phyloP scores from a whole-genome alignment of 2,797 vertebrate species.

The Bradypodion ventrale region DNA sequence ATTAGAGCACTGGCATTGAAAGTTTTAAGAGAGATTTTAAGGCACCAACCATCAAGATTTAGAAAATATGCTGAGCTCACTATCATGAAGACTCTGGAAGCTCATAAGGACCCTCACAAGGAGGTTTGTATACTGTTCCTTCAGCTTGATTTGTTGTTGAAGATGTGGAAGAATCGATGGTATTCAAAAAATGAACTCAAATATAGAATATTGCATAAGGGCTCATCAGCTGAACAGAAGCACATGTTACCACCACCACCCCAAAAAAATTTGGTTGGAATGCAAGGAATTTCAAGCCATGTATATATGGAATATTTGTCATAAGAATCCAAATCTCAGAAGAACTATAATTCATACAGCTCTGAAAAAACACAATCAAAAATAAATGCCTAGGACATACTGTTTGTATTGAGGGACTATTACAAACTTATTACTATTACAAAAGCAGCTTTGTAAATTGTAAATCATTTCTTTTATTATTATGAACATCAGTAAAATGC shows the following conservation, averaged over 20 bases:
- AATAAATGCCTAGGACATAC: not conserved
- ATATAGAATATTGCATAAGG: not conserved
- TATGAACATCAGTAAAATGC: not conserved
- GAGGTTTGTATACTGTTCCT: constrained; percentile 79
- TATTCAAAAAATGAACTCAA: not conserved
- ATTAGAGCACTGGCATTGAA: constrained; percentile 94
- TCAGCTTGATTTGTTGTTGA: not conserved
- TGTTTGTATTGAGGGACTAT: not conserved
- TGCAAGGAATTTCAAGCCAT: too few relatives aligned
- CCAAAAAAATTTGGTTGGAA: too few relatives aligned
- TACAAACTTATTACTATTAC: too few relatives aligned
- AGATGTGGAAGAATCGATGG: not conserved
- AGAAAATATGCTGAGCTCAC: constrained; percentile 98
- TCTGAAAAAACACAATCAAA: not conserved
- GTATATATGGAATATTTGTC: too few relatives aligned
- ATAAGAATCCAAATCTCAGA: too few relatives aligned
- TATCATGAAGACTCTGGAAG: constrained; percentile 96
- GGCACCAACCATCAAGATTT: constrained; percentile 94
- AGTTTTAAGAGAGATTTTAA: constrained; percentile 93
- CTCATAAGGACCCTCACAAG: constrained; percentile 96
- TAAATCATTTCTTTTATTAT: not conserved
- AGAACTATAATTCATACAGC: too few relatives aligned
- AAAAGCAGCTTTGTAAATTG: not conserved
- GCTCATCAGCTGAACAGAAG: too few relatives aligned
- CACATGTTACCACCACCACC: too few relatives aligned